Percentiles rank a stretch among this genome's conserved stretches.
These are phyloP conservation scores for Lepetodrilus schrolli DNA, from an alignment of 2,888 invertebrate species.

Conservation along the genomic window DNA sequence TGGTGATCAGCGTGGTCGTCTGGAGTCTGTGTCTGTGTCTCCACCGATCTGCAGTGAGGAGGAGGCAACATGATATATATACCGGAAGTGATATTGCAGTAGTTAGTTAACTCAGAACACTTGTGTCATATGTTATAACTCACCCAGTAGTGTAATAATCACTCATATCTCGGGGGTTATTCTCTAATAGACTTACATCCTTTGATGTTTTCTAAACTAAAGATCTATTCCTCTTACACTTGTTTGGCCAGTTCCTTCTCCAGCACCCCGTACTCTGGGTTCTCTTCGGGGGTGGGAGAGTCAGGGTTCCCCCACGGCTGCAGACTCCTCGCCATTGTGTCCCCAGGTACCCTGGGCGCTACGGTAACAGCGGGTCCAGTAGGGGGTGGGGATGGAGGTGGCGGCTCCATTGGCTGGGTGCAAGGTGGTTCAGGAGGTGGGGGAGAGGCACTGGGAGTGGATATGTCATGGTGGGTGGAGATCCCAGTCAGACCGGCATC, in stretches of 20 bases:
- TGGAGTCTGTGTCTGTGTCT: background rate
- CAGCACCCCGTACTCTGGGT: conserved; percentile 37
- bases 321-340: conserved; percentile 38
- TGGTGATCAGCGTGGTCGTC: background rate
- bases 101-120: too few species aligned
- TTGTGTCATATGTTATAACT: too few species aligned
- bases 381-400: conserved; percentile 9
- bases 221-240: too few species aligned
- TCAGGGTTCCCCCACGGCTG: conserved; percentile 46
- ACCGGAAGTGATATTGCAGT: too few species aligned
- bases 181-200: too few species aligned
- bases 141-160: too few species aligned
- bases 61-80: background rate
- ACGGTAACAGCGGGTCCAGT: conserved; percentile 22
- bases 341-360: conserved; percentile 55
- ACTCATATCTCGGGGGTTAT: too few species aligned
- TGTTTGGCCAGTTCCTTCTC: too few species aligned
- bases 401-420: background rate
- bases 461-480: conserved; percentile 32
- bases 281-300: conserved; percentile 44
- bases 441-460: conserved; percentile 39
- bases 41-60: too few species aligned
- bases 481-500: too few species aligned
- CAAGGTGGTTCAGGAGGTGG: conserved; percentile 18
- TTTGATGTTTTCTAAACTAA: too few species aligned